Evolutionary conservation across 2,888 invertebrate genomes (phyloP), one percentile per base, ranked within the genome.

Genomic region (Cyaniris semiargus): DNA sequence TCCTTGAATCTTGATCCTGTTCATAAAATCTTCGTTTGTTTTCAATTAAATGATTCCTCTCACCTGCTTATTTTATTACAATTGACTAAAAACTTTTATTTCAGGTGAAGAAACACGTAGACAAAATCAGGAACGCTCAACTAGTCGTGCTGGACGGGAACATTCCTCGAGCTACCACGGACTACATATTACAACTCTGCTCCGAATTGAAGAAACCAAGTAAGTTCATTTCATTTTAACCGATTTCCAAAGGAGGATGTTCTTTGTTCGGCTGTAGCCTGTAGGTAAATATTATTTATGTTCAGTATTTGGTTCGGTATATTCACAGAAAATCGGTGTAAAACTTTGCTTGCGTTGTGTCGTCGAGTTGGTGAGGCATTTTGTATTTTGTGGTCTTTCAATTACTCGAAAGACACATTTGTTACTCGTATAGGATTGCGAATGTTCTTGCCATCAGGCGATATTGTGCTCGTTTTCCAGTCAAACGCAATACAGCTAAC

Each of bases 81-180:
- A 34, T 34, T 34, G 34, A 34, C 34, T 34, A 6, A 6, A 34
- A 34, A 6, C 7, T 34, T 34, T 6, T 34, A 8, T 34, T 34
- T 34, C 34, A 34, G 34, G 34, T 34, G n/a, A 87, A 91, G 78
- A 89, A 93, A 76, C 94, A 96, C 84, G 94, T 95, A 78, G 86
- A 95, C 0, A 85, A 95, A 1, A 90, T 98, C 38, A 90, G 93
- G 80, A 86, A 89, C 13, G 95, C 97, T 0, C 96, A 97, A 0
- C 88, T 98, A 48, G 95, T 99, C 13, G 93, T 98, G 27, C 89
- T 98, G 76, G 99, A 99, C 88, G 98, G 97, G 10, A 99, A 99
- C 90, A 86, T 97, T 71, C 95, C 97, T 0, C 84, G 95, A 70
- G 89, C 95, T 31, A 95, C 97, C 0, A 96, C 98, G 85, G 91